These are phyloP conservation scores for Lepus europaeus DNA, from an alignment of 2,113 vertebrate genomes.

Conservation along the genomic window DNA sequence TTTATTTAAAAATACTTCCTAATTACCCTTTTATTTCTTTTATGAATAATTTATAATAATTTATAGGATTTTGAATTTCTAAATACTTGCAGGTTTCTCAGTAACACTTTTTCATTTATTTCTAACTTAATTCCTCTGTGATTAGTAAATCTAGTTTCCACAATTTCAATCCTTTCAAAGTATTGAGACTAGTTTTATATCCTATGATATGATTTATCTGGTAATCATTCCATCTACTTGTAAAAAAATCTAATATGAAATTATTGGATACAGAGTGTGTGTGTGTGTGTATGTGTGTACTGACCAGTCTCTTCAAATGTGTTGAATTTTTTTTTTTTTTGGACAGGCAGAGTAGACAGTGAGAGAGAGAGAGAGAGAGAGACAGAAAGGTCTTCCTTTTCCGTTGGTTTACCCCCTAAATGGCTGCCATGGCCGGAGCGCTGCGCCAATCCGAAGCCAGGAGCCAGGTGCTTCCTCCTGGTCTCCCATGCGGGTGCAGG, in stretches of 20 bases:
- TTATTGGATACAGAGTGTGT: neutral
- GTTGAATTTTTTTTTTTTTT: no score
- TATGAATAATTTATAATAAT: constrained; percentile 24
- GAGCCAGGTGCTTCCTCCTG: no score
- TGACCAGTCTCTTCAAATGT: no score
- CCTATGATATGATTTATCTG: neutral
- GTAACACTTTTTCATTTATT: neutral
- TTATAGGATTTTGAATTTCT: constrained; percentile 2
- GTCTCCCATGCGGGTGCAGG: no score
- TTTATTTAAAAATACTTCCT: constrained; percentile 30
- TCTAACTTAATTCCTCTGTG: constrained; percentile 1
- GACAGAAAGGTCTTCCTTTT: no score
- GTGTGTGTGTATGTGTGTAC: neutral
- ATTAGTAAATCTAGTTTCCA: constrained; percentile 18
- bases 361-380: no score
- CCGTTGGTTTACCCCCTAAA: no score
- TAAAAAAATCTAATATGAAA: neutral
- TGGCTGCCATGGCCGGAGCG: no score
- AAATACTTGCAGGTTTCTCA: neutral
- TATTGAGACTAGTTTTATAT: constrained; percentile 3
- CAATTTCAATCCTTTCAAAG: neutral
- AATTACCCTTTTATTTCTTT: neutral
- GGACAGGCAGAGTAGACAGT: no score
- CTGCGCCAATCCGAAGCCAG: no score
- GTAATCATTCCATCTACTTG: neutral